phyloP scores from a whole-genome alignment of 1,140 invertebrate genomes.

The Nylanderia fulva region DNA sequence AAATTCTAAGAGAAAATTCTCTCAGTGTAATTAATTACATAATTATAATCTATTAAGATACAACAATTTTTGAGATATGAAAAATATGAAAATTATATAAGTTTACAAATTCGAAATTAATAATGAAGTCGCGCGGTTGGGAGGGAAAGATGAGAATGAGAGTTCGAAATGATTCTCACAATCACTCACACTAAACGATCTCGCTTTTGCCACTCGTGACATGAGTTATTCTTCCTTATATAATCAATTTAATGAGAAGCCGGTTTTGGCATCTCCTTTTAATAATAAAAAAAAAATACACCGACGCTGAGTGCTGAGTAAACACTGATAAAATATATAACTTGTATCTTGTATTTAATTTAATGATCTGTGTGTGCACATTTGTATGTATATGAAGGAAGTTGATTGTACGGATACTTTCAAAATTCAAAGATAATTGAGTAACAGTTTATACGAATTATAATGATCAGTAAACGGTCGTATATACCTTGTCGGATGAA shows the following conservation, averaged over 20 bases:
- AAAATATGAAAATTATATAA: constrained; percentile 1
- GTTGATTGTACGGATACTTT: not conserved
- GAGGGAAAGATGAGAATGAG: constrained; percentile 18
- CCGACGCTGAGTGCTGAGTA: constrained; percentile 28
- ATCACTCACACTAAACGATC: constrained; percentile 55
- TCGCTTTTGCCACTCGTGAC: constrained; percentile 41
- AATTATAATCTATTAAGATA: too few species aligned
- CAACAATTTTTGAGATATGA: not conserved
- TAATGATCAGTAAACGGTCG: not conserved
- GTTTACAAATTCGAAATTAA: not conserved
- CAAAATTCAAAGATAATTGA: not conserved
- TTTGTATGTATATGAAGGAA: not conserved
- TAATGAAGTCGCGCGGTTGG: constrained; percentile 47
- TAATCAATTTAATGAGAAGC: constrained; percentile 71
- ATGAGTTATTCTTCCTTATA: constrained; percentile 51
- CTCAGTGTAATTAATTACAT: too few species aligned
- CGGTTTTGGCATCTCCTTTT: constrained; percentile 50
- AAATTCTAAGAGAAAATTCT: too few species aligned
- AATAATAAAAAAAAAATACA: not conserved
- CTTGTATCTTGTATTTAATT: constrained; percentile 62
- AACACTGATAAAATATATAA: constrained; percentile 47
- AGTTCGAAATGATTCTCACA: constrained; percentile 62
- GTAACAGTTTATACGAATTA: constrained; percentile 8
- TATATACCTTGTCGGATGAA: not conserved
- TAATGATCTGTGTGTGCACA: not conserved